Base-by-base conservation (phyloP, 1,140 invertebrate genomes). In the Nephotettix cincticeps region DNA sequence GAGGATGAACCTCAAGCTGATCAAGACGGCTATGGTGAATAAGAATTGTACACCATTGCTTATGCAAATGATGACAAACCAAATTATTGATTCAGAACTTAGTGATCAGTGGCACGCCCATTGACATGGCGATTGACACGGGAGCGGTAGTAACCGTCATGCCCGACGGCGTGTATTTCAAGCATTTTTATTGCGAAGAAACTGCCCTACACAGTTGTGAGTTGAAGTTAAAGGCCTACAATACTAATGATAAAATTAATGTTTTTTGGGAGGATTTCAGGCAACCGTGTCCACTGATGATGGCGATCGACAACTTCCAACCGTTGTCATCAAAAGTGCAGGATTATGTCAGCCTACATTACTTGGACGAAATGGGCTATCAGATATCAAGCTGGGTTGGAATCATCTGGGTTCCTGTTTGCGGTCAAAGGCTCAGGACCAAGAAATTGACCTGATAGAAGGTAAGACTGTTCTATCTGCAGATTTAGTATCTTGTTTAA, bases 1-100 rank as follows among this genome's bases (percentile, higher is more conserved):
- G 47, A 51, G 47, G 47, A 51, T 23, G 47, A 51, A 51, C 47
- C 47, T 51, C 47, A 51, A 51, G 21, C 6, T 51, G 47, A 51
- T n/a, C 17, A 19, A n/a, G 3, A n/a, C 19, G 17, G 19, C 17
- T 4, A 6, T 6, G 47, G n/a, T n/a, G 47, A 51, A n/a, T 23
- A 9, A 11, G 47, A 51, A 23, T 23, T 51, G 17, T 51, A 9
- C 21, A 51, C 47, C 19, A 51, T 51, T n/a, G 47, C 47, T n/a
- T 51, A 51, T 51, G 47, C 47, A 51, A 51, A 23, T 51, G 21
- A n/a, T n/a, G 19, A n/a, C 6, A 51, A 51, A 51, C 17, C 47
- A 9, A n/a, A 51, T 19, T 51, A 6, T 6, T 19, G 4, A 6
- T 19, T n/a, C 21, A 4, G 3, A n/a, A 51, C n/a, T 6, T 36